Percentiles rank a stretch among this genome's conserved stretches.
These are phyloP conservation scores for Callipepla californica DNA, from an alignment of 2,113 vertebrate genomes.

Conservation along the genomic window DNA sequence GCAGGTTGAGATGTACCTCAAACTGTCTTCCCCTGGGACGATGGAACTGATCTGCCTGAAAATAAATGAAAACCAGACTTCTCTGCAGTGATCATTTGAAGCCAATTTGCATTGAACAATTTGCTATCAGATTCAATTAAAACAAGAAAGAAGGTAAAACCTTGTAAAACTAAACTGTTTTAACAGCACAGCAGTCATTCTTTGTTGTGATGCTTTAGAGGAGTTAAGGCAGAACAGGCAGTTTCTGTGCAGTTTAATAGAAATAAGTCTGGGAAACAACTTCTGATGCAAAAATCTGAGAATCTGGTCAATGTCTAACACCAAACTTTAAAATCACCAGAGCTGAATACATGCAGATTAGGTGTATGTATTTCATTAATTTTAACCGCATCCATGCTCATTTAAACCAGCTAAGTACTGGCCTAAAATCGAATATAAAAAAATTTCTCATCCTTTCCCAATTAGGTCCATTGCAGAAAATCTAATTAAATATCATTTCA, in stretches of 20 bases:
- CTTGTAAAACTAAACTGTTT: background rate
- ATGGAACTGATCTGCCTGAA: background rate
- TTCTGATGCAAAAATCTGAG: background rate
- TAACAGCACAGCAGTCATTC: background rate
- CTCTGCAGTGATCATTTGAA: background rate
- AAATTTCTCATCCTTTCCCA: constrained; percentile 34
- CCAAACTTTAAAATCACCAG: background rate
- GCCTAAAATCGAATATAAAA: background rate
- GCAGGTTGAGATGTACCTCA: background rate
- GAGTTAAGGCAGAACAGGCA: background rate
- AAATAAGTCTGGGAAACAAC: background rate
- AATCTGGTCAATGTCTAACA: background rate
- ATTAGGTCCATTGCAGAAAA: constrained; percentile 51
- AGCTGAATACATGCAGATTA: background rate
- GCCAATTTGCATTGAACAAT: background rate
- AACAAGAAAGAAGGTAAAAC: background rate
- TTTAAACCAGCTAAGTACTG: constrained; percentile 27
- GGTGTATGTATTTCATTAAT: background rate
- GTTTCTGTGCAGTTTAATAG: background rate
- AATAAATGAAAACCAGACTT: background rate
- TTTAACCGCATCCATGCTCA: constrained; percentile 15
- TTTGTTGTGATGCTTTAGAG: background rate
- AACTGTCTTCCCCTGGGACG: fast-evolving
- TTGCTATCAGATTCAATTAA: background rate
- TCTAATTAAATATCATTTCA: constrained; percentile 52